Evolutionary conservation across 2,888 invertebrate genomes (phyloP).

Genomic region (Caenorhabditis afra): DNA sequence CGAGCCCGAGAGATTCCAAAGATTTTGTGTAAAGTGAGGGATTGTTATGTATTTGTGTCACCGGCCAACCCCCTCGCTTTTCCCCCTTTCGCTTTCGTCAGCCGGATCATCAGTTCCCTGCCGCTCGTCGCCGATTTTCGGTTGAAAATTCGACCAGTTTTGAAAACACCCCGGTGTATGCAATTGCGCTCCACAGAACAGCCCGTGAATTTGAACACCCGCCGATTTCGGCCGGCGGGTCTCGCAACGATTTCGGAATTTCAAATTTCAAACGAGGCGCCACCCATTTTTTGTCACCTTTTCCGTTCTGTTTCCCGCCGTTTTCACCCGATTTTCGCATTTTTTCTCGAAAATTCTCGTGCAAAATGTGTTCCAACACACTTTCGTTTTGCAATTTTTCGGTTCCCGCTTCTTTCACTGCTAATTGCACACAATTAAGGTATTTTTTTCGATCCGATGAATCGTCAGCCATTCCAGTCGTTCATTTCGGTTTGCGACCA

Average conservation of each 20-base stretch:
- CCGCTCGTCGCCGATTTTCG: background rate
- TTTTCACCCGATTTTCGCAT: slow-evolving; percentile 1
- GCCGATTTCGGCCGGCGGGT: slow-evolving; percentile 20
- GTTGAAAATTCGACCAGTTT: background rate
- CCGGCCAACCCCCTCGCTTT: background rate
- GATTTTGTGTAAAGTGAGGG: slow-evolving; percentile 47
- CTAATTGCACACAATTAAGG: background rate
- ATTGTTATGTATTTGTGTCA: slow-evolving; percentile 19
- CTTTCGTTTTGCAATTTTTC: background rate
- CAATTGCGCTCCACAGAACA: slow-evolving; percentile 15
- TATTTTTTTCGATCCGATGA: too few relatives aligned
- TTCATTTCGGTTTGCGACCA: too few relatives aligned
- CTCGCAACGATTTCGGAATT: slow-evolving; percentile 32
- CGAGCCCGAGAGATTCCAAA: slow-evolving; percentile 27
- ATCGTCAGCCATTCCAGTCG: too few relatives aligned
- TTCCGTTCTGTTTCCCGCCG: background rate
- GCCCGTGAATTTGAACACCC: slow-evolving; percentile 10
- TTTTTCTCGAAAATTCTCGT: background rate
- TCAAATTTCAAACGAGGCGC: slow-evolving; percentile 31
- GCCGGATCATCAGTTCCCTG: slow-evolving; percentile 4
- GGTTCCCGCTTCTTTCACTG: background rate
- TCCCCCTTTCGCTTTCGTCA: too few relatives aligned
- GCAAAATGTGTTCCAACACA: background rate
- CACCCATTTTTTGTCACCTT: slow-evolving; percentile 20
- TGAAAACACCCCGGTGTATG: background rate